A percentile compares a stretch with the other conserved stretches of the same genome.
Conservation (phyloP, 2,113 vertebrate species). For the Nycticorax nycticorax region DNA sequence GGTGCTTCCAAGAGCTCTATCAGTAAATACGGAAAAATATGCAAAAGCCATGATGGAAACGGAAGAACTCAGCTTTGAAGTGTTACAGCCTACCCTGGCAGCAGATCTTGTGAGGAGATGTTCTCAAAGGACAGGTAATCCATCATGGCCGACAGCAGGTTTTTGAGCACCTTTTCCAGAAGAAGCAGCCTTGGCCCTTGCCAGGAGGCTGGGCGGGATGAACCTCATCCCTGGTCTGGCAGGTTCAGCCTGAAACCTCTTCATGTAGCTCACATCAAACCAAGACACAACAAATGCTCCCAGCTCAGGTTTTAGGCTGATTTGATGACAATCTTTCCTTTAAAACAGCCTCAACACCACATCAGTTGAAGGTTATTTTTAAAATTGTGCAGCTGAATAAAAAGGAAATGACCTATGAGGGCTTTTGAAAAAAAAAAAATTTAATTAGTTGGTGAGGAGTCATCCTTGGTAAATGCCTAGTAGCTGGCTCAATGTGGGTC, state of each 20-base stretch:
- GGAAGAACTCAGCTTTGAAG: background rate
- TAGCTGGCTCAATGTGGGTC: conserved; percentile 1
- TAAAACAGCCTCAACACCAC: background rate
- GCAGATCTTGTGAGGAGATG: background rate
- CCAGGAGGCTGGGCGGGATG: background rate
- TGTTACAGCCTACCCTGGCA: background rate
- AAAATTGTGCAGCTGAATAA: background rate
- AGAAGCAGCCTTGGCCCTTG: background rate
- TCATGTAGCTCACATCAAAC: background rate
- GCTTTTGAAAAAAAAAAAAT: background rate
- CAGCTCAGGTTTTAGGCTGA: background rate
- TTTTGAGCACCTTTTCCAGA: background rate
- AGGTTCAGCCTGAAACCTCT: background rate
- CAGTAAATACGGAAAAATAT: background rate
- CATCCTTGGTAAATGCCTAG: conserved; percentile 51
- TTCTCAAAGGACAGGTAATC: background rate
- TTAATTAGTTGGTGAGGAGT: conserved; percentile 41
- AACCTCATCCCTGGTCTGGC: background rate
- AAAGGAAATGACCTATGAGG: background rate
- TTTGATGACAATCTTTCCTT: background rate
- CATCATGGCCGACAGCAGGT: background rate
- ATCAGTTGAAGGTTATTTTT: conserved; percentile 7
- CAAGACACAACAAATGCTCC: background rate
- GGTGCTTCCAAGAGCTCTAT: background rate
- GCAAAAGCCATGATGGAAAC: background rate